Evolutionary conservation across 2,888 invertebrate species (phyloP).

Genomic region (Euclidia mi): DNA sequence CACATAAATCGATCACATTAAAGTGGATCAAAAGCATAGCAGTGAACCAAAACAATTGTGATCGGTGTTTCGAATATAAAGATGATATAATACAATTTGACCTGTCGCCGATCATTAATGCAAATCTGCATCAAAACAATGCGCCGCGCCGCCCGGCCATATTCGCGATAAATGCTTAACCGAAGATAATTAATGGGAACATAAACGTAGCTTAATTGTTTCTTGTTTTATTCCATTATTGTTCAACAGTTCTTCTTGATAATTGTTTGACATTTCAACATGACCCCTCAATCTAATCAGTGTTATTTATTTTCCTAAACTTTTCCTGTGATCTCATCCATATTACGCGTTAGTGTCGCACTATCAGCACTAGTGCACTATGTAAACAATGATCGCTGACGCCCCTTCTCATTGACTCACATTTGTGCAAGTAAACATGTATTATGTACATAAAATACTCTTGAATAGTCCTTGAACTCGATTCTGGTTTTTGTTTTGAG

Average conservation of each 20-base stretch:
- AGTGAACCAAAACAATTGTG: slow-evolving; percentile 23
- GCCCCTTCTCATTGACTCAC: slow-evolving; percentile 62
- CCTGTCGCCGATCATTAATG: slow-evolving; percentile 22
- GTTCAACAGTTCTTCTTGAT: slow-evolving; percentile 70
- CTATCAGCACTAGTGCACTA: slow-evolving; percentile 42
- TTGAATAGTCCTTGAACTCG: slow-evolving; percentile 6
- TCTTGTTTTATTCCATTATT: slow-evolving; percentile 84
- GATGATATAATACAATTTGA: slow-evolving; percentile 36
- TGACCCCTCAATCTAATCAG: slow-evolving; percentile 75
- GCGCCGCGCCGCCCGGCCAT: slow-evolving; percentile 28
- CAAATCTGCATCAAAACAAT: slow-evolving; percentile 51
- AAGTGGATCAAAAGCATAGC: not conserved
- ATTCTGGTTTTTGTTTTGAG: slow-evolving; percentile 8
- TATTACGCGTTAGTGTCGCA: slow-evolving; percentile 63
- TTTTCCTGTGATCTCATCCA: slow-evolving; percentile 83
- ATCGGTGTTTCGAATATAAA: slow-evolving; percentile 24
- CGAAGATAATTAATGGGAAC: slow-evolving; percentile 62
- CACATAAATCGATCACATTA: too few relatives aligned
- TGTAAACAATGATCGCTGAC: slow-evolving; percentile 58
- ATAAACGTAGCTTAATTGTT: slow-evolving; percentile 71
- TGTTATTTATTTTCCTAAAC: slow-evolving; percentile 79
- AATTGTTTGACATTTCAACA: slow-evolving; percentile 65
- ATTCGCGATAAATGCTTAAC: slow-evolving; percentile 45
- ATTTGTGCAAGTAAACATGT: slow-evolving; percentile 28
- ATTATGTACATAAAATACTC: slow-evolving; percentile 8